Percentiles rank a stretch among this genome's conserved stretches.
phyloP scores from a whole-genome alignment of 2,113 vertebrate species.

The Zeus faber region DNA sequence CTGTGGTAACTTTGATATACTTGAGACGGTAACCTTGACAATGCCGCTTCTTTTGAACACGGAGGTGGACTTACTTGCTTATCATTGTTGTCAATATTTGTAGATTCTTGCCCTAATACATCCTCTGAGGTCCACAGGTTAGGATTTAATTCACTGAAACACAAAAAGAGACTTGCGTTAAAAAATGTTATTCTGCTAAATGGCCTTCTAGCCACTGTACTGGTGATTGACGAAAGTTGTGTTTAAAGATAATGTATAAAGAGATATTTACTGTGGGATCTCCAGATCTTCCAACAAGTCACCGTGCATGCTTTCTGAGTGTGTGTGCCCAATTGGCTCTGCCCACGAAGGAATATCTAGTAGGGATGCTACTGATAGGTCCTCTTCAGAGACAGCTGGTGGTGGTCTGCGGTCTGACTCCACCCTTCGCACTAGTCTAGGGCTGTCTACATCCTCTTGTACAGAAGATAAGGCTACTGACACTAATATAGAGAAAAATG shows the following conservation, averaged over 20 bases:
- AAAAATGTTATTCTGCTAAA: slow-evolving; percentile 9
- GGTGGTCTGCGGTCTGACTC: slow-evolving; percentile 80
- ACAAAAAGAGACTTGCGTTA: slow-evolving; percentile 19
- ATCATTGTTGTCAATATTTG: slow-evolving; percentile 45
- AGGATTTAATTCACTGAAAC: slow-evolving; percentile 62
- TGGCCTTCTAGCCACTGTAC: background rate
- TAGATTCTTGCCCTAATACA: slow-evolving; percentile 44
- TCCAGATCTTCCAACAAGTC: slow-evolving; percentile 85
- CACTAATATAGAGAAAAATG: slow-evolving; percentile 37
- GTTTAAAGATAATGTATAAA: slow-evolving; percentile 11
- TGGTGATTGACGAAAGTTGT: background rate
- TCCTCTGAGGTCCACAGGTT: slow-evolving; percentile 65
- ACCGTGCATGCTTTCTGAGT: slow-evolving; percentile 79
- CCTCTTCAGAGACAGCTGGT: slow-evolving; percentile 93
- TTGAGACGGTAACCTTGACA: slow-evolving; percentile 28
- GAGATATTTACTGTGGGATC: slow-evolving; percentile 64
- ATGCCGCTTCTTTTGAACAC: slow-evolving; percentile 35
- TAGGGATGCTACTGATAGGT: slow-evolving; percentile 87
- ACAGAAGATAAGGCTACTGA: slow-evolving; percentile 87
- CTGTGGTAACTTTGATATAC: slow-evolving; percentile 29
- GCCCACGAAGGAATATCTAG: slow-evolving; percentile 84
- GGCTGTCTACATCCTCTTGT: slow-evolving; percentile 82
- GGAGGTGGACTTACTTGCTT: slow-evolving; percentile 69
- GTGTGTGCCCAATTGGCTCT: slow-evolving; percentile 77
- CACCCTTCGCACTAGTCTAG: slow-evolving; percentile 69